Percentiles rank a stretch among this genome's conserved stretches.
Evolutionary conservation across 2,888 invertebrate species (phyloP).

Genomic region (Drosophila dives): DNA sequence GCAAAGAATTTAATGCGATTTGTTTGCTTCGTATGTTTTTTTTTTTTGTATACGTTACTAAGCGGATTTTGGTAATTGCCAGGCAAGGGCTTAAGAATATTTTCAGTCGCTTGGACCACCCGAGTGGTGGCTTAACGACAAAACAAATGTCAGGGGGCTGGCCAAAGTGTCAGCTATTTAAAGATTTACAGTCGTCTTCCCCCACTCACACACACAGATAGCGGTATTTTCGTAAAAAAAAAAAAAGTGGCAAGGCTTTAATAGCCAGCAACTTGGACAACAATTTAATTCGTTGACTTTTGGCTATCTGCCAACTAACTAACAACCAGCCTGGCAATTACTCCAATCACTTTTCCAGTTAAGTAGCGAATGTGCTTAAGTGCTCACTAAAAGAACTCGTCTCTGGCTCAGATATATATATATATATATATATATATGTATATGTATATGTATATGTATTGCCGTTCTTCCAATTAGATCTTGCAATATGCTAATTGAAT

Average conservation of each 20-base stretch:
- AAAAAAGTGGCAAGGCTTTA: constrained; percentile 48
- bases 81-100: constrained; percentile 48
- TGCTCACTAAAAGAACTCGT: constrained; percentile 46
- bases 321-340: constrained; percentile 56
- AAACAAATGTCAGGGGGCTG: constrained; percentile 63
- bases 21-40: constrained; percentile 8
- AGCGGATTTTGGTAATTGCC: constrained; percentile 76
- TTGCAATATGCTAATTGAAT: constrained; percentile 40
- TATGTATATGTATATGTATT: constrained; percentile 26
- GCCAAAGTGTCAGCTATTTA: constrained; percentile 61
- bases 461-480: constrained; percentile 36
- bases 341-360: constrained; percentile 18
- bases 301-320: constrained; percentile 52
- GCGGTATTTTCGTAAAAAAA: constrained; percentile 37
- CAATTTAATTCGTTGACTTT: constrained; percentile 57
- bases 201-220: constrained; percentile 40
- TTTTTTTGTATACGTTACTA: constrained; percentile 59
- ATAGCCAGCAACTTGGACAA: constrained; percentile 36
- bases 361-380: constrained; percentile 33
- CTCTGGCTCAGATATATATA: not conserved
- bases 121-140: constrained; percentile 65
- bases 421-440: not conserved
- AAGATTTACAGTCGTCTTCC: constrained; percentile 31
- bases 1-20: constrained; percentile 59
- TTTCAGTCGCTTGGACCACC: constrained; percentile 57